Evolutionary conservation across 2,888 invertebrate species (phyloP).

Genomic region (Nomada flava): DNA sequence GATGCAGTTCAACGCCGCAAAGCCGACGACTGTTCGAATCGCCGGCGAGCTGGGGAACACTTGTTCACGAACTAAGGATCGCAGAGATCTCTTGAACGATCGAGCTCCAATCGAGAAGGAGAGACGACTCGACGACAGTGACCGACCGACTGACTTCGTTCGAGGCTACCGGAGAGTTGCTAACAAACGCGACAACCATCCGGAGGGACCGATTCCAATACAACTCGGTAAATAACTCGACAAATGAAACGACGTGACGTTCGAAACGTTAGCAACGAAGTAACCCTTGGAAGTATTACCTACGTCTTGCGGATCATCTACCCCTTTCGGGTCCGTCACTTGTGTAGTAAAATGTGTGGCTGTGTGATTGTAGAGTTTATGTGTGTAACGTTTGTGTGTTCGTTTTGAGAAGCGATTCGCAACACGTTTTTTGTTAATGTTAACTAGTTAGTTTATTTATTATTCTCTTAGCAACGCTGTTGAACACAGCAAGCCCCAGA

Average conservation of each 20-base stretch:
- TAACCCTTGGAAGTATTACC: not conserved
- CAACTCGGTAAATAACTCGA: slow-evolving; percentile 27
- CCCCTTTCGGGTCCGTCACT: not conserved
- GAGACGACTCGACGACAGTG: slow-evolving; percentile 51
- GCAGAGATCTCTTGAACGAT: slow-evolving; percentile 37
- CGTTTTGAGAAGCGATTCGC: too few relatives aligned
- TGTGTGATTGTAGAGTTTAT: too few relatives aligned
- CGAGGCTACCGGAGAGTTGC: slow-evolving; percentile 14
- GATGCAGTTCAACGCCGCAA: not conserved
- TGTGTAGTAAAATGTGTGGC: too few relatives aligned
- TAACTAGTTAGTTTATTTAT: too few relatives aligned
- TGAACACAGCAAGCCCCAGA: too few relatives aligned
- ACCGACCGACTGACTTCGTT: slow-evolving; percentile 55
- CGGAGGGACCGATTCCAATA: slow-evolving; percentile 27
- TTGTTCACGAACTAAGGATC: slow-evolving; percentile 56
- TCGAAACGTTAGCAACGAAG: slow-evolving; percentile 3
- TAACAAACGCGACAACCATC: slow-evolving; percentile 32
- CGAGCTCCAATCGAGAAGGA: slow-evolving; percentile 40
- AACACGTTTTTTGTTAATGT: too few relatives aligned
- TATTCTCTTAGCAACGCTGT: too few relatives aligned
- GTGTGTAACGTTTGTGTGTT: too few relatives aligned
- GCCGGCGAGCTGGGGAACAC: slow-evolving; percentile 41
- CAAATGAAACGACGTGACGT: slow-evolving; percentile 1
- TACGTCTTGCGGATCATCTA: not conserved
- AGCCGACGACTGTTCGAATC: slow-evolving; percentile 24